Evolutionary conservation across 2,888 invertebrate genomes (phyloP).

Genomic region (Sthenelais limicola): DNA sequence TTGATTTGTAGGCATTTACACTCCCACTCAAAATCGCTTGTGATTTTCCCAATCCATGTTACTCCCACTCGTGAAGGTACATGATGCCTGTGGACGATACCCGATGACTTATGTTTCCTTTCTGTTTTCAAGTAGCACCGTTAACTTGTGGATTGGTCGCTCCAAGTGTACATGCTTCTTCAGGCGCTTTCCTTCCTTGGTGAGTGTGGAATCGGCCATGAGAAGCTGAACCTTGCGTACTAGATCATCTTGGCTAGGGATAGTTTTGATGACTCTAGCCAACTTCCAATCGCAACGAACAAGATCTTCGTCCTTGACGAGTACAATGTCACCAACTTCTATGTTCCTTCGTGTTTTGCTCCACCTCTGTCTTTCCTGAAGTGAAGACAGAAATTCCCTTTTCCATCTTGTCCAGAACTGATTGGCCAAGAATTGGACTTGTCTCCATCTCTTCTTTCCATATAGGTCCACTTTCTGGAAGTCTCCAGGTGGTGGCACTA

Average conservation of each 20-base stretch:
- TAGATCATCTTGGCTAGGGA: conserved; percentile 31
- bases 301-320: conserved; percentile 14
- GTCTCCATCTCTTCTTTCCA: conserved; percentile 30
- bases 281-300: conserved; percentile 24
- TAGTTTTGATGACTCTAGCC: conserved; percentile 38
- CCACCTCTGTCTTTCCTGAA: conserved; percentile 44
- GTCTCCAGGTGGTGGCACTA: conserved; percentile 30
- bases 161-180: neutral
- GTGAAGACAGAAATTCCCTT: conserved; percentile 33
- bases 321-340: conserved; percentile 40
- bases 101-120: too few species aligned
- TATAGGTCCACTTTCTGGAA: conserved; percentile 35
- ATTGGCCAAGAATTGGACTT: conserved; percentile 42
- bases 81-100: too few species aligned
- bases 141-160: conserved; percentile 43
- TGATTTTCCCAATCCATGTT: too few species aligned
- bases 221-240: conserved; percentile 43
- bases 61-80: too few species aligned
- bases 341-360: conserved; percentile 3
- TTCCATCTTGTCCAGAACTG: conserved; percentile 44
- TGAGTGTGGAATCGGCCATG: conserved; percentile 12
- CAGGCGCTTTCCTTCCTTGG: neutral
- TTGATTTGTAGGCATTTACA: too few species aligned
- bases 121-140: conserved; percentile 35
- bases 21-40: too few species aligned